Base-by-base conservation (phyloP, 2,797 vertebrate species). In the Lutjanus campechanus region DNA sequence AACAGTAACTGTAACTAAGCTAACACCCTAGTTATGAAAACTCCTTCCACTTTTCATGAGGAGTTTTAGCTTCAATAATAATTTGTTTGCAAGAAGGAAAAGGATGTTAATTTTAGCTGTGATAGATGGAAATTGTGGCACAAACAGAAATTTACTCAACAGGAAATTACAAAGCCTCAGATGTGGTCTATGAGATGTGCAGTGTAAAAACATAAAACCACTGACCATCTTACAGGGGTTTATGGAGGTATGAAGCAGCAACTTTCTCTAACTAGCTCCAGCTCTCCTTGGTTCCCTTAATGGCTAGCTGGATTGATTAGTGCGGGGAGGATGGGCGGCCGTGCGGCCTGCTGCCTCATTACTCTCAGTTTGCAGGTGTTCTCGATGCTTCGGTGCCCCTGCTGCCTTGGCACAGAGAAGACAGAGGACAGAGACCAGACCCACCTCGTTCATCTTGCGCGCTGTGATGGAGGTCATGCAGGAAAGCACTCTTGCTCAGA, bases 321-420 rank as follows among this genome's bases (percentile, higher is more conserved):
- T 47, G 76, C 47, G 9, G 91, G 93, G 90, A 93, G 90, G 92
- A 92, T 76, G 91, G 91, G 92, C 82, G 83, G 87, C 86, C 64
- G 51, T 15, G 69, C 76, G 73, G 85, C 88, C 88, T 43, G 85
- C 87, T 85, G 92, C 91, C 94, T 96, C 95, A 95, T 96, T 95
- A 96, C 93, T 95, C 91, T 95, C 89, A 80, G 87, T 92, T 88
- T 89, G 93, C 95, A 95, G 94, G 94, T 95, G 93, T 94, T 94
- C 91, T 92, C 76, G 87, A 85, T 84, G 88, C 89, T 89, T 79
- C 73, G 73, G 85, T 82, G 89, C 91, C 86, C 82, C 87, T 58
- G 88, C 88, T 79, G 90, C 93, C 85, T 91, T 91, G 91, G 88
- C 89, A 88, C 81, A 51, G 85, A 83, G 85, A 94, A 93, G 93